phyloP scores from a whole-genome alignment of 2,888 invertebrate genomes.

The Harpalus rubripes region DNA sequence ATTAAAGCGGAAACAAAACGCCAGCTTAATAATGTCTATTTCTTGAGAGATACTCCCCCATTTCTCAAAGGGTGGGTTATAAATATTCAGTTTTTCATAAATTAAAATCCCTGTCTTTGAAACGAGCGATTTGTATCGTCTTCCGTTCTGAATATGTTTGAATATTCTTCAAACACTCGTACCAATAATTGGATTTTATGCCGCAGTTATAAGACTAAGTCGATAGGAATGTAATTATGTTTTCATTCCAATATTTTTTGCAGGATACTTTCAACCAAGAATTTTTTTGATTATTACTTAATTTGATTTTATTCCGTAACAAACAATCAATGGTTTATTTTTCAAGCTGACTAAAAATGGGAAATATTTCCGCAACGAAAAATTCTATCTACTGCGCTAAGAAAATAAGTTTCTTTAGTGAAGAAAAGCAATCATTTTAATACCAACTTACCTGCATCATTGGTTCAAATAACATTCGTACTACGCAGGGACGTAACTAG shows the following conservation, averaged over 20 bases:
- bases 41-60: slow-evolving; percentile 20
- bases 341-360: neutral
- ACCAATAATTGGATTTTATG: slow-evolving; percentile 46
- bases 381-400: neutral
- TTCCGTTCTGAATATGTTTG: slow-evolving; percentile 55
- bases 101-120: slow-evolving; percentile 49
- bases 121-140: slow-evolving; percentile 42
- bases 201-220: slow-evolving; percentile 32
- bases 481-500: no score
- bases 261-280: slow-evolving; percentile 18
- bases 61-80: slow-evolving; percentile 36
- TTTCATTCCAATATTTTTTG: slow-evolving; percentile 29
- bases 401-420: no score
- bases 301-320: neutral
- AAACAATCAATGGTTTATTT: neutral
- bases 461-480: no score
- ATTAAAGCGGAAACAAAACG: slow-evolving; percentile 41
- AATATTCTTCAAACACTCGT: slow-evolving; percentile 38
- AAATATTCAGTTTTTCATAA: slow-evolving; percentile 61
- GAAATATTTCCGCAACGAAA: neutral
- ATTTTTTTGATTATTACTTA: slow-evolving; percentile 20
- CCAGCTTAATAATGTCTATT: slow-evolving; percentile 52
- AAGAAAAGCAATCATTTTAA: no score
- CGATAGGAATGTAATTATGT: slow-evolving; percentile 32
- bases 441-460: no score